phyloP scores from a whole-genome alignment of 2,888 invertebrate species.

The Agrenia bidenticulata region DNA sequence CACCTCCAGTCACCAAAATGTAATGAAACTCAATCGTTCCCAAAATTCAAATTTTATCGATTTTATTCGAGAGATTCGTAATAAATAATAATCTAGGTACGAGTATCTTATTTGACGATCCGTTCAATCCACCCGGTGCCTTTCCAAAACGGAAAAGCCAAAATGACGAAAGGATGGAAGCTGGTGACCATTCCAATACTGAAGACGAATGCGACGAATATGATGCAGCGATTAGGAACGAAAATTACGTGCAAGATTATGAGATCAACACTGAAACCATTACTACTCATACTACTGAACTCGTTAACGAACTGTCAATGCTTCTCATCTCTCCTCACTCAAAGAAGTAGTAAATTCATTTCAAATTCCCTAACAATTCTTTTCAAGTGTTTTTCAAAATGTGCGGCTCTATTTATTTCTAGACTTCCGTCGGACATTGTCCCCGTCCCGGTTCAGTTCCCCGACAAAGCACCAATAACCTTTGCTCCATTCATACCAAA shows the following conservation, averaged over 20 bases:
- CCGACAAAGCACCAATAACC: neutral
- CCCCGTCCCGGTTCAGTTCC: neutral
- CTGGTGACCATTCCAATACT: conserved; percentile 26
- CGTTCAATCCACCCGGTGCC: conserved; percentile 47
- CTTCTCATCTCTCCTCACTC: too few species aligned
- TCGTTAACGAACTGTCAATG: too few species aligned
- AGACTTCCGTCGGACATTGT: too few species aligned
- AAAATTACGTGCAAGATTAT: conserved; percentile 15
- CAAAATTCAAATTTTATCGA: neutral
- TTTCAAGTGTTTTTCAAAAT: too few species aligned
- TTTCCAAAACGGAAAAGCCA: neutral
- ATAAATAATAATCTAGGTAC: conserved; percentile 37
- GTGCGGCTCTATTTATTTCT: too few species aligned
- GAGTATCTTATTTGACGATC: conserved; percentile 51
- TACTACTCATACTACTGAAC: too few species aligned
- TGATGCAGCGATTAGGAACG: conserved; percentile 30
- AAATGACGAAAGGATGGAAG: conserved; percentile 15
- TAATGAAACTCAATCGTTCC: neutral
- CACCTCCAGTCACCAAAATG: conserved; percentile 4
- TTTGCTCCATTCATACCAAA: conserved; percentile 18
- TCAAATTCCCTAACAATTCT: too few species aligned
- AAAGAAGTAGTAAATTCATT: too few species aligned
- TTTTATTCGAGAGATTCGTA: too few species aligned
- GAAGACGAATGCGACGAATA: conserved; percentile 47
- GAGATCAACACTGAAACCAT: too few species aligned